phyloP scores from a whole-genome alignment of 2,113 vertebrate genomes.

The Cyanistes caeruleus region DNA sequence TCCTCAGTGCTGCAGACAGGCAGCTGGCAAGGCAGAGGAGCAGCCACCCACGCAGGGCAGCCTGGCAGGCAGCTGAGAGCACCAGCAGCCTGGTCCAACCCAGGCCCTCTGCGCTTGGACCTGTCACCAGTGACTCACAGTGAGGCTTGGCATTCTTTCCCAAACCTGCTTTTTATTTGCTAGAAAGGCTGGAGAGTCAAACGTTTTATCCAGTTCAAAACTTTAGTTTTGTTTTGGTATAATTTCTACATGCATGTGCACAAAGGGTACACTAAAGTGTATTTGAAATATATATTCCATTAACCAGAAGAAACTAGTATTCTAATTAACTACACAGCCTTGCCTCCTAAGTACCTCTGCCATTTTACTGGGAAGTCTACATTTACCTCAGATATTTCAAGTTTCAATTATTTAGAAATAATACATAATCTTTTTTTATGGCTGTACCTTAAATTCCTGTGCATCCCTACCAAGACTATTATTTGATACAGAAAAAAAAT shows the following conservation, averaged over 20 bases:
- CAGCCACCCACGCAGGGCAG: not conserved
- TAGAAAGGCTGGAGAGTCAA: not conserved
- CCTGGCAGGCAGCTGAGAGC: not conserved
- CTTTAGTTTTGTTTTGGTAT: not conserved
- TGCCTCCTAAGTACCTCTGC: not conserved
- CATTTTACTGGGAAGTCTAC: not conserved
- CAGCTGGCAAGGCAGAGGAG: accelerated
- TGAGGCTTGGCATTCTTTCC: not conserved
- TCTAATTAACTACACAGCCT: not conserved
- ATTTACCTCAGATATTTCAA: not conserved
- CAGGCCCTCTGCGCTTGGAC: accelerated
- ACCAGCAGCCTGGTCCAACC: not conserved
- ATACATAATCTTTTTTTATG: not conserved
- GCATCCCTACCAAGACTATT: not conserved
- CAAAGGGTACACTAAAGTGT: not conserved
- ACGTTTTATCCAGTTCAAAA: not conserved
- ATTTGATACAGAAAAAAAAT: not conserved
- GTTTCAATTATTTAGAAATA: not conserved
- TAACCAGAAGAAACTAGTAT: not conserved
- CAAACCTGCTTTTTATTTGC: not conserved
- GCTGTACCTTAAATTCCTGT: not conserved
- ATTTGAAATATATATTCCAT: not conserved
- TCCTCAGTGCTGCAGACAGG: not conserved
- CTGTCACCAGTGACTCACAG: not conserved
- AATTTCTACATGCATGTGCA: not conserved